phyloP scores from a whole-genome alignment of 2,888 invertebrate genomes.

The Lampropteryx suffumata region DNA sequence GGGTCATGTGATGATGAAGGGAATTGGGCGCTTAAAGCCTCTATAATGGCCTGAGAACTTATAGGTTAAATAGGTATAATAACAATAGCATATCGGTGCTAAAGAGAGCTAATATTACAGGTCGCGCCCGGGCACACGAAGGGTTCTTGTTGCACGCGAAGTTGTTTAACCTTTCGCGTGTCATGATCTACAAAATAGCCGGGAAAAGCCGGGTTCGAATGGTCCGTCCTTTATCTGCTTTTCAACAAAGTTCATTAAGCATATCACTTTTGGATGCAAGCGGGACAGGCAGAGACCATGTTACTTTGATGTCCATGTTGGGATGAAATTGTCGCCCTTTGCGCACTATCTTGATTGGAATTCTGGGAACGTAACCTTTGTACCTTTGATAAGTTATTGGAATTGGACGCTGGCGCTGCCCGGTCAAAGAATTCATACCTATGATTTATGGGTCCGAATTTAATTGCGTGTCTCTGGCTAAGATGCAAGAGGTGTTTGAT shows the following conservation, averaged over 20 bases:
- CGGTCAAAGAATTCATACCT: not conserved
- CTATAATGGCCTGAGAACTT: too few relatives aligned
- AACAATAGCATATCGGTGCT: too few relatives aligned
- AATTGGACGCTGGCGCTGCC: not conserved
- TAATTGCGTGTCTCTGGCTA: too few relatives aligned
- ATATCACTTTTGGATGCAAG: not conserved
- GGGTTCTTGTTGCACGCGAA: too few relatives aligned
- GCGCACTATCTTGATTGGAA: conserved; percentile 14
- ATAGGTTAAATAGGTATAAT: too few relatives aligned
- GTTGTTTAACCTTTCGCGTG: not conserved
- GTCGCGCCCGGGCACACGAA: too few relatives aligned
- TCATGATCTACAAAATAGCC: not conserved
- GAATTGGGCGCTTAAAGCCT: too few relatives aligned
- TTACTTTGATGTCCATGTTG: conserved; percentile 1
- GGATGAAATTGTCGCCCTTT: conserved; percentile 11
- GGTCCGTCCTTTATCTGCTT: not conserved
- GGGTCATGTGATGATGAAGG: too few relatives aligned
- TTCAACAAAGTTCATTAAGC: conserved; percentile 2
- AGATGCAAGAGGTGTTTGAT: too few relatives aligned
- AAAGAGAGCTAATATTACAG: too few relatives aligned
- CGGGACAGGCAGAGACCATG: not conserved
- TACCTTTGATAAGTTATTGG: conserved; percentile 5
- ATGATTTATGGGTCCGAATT: not conserved
- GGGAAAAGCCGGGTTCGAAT: not conserved
- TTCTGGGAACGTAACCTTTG: conserved; percentile 3